These are phyloP conservation scores for Gopherus evgoodei DNA, from an alignment of 2,113 vertebrate genomes.

Conservation along the genomic window DNA sequence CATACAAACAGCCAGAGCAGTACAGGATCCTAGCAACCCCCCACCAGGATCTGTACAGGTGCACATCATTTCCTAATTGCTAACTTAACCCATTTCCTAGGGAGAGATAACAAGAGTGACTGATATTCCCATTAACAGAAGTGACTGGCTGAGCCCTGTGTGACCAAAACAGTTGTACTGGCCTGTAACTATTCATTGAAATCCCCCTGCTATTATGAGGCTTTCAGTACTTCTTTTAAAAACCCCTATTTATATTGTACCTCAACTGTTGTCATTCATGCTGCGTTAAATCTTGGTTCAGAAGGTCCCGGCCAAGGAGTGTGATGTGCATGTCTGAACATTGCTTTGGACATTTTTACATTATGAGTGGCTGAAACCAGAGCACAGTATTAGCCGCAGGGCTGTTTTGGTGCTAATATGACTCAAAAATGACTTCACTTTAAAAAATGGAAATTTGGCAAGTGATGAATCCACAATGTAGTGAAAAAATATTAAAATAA, in stretches of 20 bases:
- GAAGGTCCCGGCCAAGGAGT: not conserved
- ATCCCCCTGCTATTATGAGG: not conserved
- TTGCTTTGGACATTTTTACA: not conserved
- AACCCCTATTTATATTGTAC: not conserved
- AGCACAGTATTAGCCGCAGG: not conserved
- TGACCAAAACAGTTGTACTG: not conserved
- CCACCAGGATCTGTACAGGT: no score
- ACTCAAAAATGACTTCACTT: not conserved
- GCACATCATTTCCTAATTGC: no score
- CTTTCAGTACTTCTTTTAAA: not conserved
- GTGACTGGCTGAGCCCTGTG: not conserved
- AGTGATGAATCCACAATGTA: not conserved
- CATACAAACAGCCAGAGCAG: no score
- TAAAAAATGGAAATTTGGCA: not conserved
- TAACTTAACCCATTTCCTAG: not conserved
- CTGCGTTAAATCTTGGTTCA: not conserved
- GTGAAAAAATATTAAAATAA: not conserved
- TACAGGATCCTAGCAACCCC: no score
- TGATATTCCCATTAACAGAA: not conserved
- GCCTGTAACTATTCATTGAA: not conserved
- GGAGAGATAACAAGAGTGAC: not conserved
- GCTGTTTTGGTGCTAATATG: not conserved
- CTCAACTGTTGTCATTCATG: not conserved
- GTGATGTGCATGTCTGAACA: not conserved
- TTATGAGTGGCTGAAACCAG: not conserved